Percentiles rank a stretch among this genome's conserved stretches.
Evolutionary conservation across 2,113 vertebrate genomes (phyloP).

Genomic region (Pyrgilauda ruficollis): DNA sequence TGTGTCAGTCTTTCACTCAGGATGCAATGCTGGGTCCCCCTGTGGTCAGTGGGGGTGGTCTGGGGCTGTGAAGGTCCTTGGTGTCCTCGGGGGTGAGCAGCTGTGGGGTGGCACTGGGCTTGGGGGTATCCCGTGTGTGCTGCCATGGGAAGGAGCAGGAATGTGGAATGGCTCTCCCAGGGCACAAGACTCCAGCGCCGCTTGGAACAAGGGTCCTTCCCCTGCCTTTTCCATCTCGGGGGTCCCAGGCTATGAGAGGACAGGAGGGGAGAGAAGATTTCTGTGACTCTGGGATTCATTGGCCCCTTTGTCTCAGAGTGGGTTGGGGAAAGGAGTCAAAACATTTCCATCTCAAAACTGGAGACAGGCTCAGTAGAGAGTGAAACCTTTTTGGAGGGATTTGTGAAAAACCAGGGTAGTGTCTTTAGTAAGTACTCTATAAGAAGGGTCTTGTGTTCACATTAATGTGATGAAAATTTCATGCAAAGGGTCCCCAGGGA

Average conservation of each 20-base stretch:
- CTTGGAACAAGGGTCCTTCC: not conserved
- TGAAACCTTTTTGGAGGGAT: not conserved
- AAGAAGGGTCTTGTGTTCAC: not conserved
- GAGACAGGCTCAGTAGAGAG: fast-evolving
- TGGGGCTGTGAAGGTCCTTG: not conserved
- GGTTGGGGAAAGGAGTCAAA: not conserved
- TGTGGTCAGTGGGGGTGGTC: not conserved
- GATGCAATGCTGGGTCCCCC: not conserved
- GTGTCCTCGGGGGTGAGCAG: fast-evolving
- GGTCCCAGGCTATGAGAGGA: not conserved
- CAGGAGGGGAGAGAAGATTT: not conserved
- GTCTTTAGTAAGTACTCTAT: not conserved
- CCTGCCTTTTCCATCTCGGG: fast-evolving
- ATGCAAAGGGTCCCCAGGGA: not conserved
- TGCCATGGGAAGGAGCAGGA: not conserved
- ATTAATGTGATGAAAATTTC: not conserved
- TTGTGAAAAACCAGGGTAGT: not conserved
- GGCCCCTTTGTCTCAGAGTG: not conserved
- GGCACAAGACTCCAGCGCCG: fast-evolving
- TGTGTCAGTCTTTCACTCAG: not conserved
- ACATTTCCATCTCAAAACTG: not conserved
- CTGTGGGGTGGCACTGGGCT: not conserved
- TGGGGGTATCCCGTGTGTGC: not conserved
- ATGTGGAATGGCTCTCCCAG: not conserved
- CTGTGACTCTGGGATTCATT: not conserved